Conservation (phyloP, 2,113 vertebrate genomes). For the Zapus hudsonius region DNA sequence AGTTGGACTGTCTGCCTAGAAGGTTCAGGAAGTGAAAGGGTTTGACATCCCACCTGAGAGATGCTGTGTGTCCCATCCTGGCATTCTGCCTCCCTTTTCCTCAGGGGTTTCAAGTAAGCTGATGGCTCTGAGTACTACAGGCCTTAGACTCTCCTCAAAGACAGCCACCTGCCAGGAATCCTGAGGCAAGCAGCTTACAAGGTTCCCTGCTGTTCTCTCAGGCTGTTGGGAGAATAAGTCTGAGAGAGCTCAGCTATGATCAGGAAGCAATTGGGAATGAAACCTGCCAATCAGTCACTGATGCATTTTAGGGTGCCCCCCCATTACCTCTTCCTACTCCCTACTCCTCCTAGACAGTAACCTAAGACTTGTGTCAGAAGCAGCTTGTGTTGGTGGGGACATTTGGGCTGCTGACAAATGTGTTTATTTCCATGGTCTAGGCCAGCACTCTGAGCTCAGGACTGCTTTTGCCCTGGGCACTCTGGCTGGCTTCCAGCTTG, state of each 20-base stretch:
- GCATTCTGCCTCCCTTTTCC: not conserved
- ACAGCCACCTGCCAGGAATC: not conserved
- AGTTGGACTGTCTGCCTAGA: not conserved
- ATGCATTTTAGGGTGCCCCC: not conserved
- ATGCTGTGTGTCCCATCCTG: not conserved
- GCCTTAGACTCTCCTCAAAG: not conserved
- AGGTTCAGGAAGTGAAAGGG: not conserved
- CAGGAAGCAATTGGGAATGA: not conserved
- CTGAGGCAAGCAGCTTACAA: not conserved
- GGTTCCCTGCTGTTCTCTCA: not conserved
- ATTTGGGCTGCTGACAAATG: slow-evolving; percentile 76
- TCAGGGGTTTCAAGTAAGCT: not conserved
- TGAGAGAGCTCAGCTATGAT: not conserved
- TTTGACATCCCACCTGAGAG: not conserved
- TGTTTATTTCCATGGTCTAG: slow-evolving; percentile 78
- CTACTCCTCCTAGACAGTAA: slow-evolving; percentile 67
- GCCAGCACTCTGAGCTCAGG: slow-evolving; percentile 80
- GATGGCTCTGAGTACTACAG: not conserved
- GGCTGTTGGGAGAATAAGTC: not conserved
- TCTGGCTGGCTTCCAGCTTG: slow-evolving; percentile 83
- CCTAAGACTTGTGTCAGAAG: slow-evolving; percentile 52
- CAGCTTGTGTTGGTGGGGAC: slow-evolving; percentile 76
- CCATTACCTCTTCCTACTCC: slow-evolving; percentile 57
- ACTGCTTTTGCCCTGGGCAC: slow-evolving; percentile 79
- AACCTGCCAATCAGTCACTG: not conserved